phyloP scores from a whole-genome alignment of 1,140 invertebrate species.

The Ceratina australensis region DNA sequence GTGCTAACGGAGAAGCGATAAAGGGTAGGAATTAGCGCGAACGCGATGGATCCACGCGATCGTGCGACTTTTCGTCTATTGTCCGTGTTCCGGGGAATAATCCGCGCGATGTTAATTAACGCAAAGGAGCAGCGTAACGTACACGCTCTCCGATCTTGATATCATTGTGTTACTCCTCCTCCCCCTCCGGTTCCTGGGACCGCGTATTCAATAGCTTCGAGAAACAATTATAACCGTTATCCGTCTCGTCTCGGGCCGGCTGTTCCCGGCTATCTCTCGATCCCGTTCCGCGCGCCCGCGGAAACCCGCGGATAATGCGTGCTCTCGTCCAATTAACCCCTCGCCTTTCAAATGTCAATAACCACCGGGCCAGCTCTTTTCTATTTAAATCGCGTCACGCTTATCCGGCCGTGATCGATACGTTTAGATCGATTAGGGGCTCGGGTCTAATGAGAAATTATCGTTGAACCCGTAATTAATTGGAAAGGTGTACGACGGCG shows the following conservation, averaged over 20 bases:
- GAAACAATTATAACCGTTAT: conserved; percentile 46
- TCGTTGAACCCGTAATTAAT: neutral
- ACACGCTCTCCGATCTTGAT: conserved; percentile 23
- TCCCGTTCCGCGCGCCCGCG: conserved; percentile 6
- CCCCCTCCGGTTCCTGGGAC: neutral
- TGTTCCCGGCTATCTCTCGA: conserved; percentile 30
- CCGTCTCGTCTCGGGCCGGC: neutral
- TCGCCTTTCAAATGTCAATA: conserved; percentile 2
- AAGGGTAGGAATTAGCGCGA: neutral
- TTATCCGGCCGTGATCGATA: neutral
- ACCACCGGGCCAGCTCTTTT: neutral
- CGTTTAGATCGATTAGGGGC: neutral
- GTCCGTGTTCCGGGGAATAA: conserved; percentile 11
- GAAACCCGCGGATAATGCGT: conserved; percentile 5
- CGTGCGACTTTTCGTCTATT: conserved; percentile 28
- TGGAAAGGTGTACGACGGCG: neutral
- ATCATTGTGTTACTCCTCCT: conserved; percentile 24
- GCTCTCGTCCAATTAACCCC: conserved; percentile 16
- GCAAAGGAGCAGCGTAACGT: neutral
- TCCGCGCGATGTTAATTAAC: conserved; percentile 38
- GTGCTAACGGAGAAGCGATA: neutral
- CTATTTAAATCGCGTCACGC: neutral
- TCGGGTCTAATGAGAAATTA: neutral
- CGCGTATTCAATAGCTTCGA: conserved; percentile 38
- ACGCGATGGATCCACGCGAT: conserved; percentile 3